Percentiles rank a stretch among this genome's conserved stretches.
Conservation (phyloP, 2,113 vertebrate species). For the Lates calcarifer region DNA sequence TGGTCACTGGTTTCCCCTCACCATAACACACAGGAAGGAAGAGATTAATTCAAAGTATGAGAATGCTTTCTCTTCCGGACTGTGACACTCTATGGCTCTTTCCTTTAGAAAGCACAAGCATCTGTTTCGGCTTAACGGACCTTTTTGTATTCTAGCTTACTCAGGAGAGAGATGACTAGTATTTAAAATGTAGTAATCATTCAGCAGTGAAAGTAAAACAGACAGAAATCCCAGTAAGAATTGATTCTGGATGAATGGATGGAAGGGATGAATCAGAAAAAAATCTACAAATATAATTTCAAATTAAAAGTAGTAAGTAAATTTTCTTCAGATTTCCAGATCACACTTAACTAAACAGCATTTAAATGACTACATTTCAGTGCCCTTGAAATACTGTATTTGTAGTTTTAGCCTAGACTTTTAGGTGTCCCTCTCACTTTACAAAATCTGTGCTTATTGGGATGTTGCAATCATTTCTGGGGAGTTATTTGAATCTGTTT, state of each 20-base stretch:
- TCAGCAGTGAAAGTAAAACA: not conserved
- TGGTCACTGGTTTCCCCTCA: constrained; percentile 51
- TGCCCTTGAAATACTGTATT: too few species aligned
- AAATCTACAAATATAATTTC: too few species aligned
- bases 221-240: not conserved
- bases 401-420: too few species aligned
- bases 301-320: too few species aligned
- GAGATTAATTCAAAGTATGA: constrained; percentile 45
- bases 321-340: too few species aligned
- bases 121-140: not conserved
- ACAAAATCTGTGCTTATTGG: too few species aligned
- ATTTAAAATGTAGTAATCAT: not conserved
- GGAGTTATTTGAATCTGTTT: too few species aligned
- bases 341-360: too few species aligned
- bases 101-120: not conserved
- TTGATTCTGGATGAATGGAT: not conserved
- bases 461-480: too few species aligned
- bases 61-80: constrained; percentile 12
- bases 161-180: not conserved
- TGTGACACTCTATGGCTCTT: not conserved
- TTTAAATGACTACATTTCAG: too few species aligned
- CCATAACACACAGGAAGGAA: constrained; percentile 63
- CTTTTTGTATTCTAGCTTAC: not conserved
- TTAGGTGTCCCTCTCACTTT: too few species aligned
- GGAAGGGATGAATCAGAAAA: too few species aligned